These are phyloP conservation scores for Rhinopithecus roxellana DNA, from an alignment of 2,113 vertebrate species.

Conservation along the genomic window DNA sequence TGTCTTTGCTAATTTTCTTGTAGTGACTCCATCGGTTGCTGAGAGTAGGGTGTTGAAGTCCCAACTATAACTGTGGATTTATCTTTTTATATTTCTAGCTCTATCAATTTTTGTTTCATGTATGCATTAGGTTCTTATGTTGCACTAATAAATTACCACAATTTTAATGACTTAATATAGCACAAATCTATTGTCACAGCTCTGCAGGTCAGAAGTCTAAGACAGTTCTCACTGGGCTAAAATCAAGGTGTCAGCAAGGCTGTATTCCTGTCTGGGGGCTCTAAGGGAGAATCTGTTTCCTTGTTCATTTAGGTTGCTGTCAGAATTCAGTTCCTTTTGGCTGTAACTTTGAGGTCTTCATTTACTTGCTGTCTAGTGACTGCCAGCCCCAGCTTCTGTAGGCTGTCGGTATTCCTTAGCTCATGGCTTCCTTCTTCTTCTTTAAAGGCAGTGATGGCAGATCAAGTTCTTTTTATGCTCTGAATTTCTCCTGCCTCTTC, in stretches of 20 bases:
- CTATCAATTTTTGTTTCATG: background rate
- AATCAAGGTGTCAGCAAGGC: background rate
- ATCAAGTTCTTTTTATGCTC: background rate
- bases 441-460: background rate
- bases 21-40: background rate
- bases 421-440: no score
- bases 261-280: background rate
- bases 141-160: background rate
- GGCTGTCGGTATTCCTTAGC: background rate
- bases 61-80: background rate
- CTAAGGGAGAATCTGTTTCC: background rate
- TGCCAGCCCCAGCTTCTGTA: background rate
- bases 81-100: background rate
- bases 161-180: background rate
- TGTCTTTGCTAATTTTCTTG: background rate
- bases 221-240: background rate
- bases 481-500: background rate
- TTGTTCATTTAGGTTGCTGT: background rate
- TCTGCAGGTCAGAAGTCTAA: background rate
- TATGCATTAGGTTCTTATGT: background rate
- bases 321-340: background rate
- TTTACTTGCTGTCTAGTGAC: background rate
- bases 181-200: background rate
- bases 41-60: background rate
- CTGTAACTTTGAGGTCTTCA: background rate